These are phyloP conservation scores for Nebria ingens DNA, from an alignment of 1,140 invertebrate species.

Conservation along the genomic window DNA sequence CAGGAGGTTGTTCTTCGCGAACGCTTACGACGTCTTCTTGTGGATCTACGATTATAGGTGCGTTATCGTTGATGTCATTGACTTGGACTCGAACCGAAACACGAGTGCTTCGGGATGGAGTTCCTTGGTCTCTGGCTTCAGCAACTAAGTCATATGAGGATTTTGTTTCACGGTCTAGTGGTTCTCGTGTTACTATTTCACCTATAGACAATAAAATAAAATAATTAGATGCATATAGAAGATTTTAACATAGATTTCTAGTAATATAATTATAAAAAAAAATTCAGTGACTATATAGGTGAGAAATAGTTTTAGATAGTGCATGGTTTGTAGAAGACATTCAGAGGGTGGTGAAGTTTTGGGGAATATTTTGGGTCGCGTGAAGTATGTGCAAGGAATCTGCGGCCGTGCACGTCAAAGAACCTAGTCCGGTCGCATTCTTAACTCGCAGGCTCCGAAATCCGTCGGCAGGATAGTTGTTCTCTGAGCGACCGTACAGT, in stretches of 20 bases:
- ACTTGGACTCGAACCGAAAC: conserved; percentile 64
- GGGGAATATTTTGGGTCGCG: neutral
- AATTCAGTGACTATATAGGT: no score
- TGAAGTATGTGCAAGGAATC: neutral
- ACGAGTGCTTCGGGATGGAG: conserved; percentile 58
- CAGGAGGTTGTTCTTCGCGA: conserved; percentile 75
- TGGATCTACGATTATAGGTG: conserved; percentile 77
- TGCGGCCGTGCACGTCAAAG: neutral
- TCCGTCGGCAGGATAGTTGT: neutral
- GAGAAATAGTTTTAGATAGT: neutral
- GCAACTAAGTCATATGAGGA: conserved; percentile 69
- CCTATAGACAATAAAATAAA: conserved; percentile 46
- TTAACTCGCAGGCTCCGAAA: neutral
- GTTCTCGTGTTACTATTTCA: conserved; percentile 68
- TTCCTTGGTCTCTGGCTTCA: conserved; percentile 77
- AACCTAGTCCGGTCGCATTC: neutral
- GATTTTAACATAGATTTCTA: no score
- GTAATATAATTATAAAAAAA: no score
- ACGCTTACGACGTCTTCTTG: conserved; percentile 79
- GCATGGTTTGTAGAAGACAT: no score
- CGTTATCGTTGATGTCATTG: conserved; percentile 84
- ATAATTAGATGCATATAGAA: no score
- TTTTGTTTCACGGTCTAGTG: conserved; percentile 73
- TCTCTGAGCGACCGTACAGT: neutral
- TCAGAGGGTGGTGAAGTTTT: no score